Conservation (phyloP, 2,888 invertebrate genomes). For the Drosophila gaucha region DNA sequence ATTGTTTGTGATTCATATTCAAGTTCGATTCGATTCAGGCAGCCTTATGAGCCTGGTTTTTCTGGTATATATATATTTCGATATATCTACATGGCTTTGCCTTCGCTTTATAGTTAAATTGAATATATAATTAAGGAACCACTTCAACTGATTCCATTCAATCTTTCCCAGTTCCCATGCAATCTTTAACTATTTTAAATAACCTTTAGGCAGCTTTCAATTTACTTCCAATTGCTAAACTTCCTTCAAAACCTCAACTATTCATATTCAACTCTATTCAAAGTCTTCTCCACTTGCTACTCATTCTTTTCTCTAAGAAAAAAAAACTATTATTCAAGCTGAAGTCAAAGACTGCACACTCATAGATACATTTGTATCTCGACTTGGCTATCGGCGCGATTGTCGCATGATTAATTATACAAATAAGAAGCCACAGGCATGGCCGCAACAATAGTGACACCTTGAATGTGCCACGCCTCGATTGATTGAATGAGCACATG, state of each 20-base stretch:
- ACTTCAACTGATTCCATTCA: too few relatives aligned
- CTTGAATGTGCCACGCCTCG: constrained; percentile 56
- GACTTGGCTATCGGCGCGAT: constrained; percentile 51
- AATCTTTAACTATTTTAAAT: too few relatives aligned
- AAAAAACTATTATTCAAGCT: neutral
- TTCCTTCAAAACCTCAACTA: neutral
- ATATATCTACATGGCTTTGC: too few relatives aligned
- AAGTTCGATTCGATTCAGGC: too few relatives aligned
- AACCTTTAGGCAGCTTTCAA: too few relatives aligned
- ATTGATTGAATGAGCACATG: constrained; percentile 56
- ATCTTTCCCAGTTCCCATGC: too few relatives aligned
- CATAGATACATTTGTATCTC: constrained; percentile 48
- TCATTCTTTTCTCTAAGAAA: neutral
- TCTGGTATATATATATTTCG: too few relatives aligned
- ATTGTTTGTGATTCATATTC: too few relatives aligned
- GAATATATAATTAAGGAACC: too few relatives aligned
- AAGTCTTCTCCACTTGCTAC: neutral
- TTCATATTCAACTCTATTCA: neutral
- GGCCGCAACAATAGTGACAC: constrained; percentile 43
- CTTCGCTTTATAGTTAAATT: too few relatives aligned
- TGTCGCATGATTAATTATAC: constrained; percentile 75
- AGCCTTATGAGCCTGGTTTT: too few relatives aligned
- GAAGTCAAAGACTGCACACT: constrained; percentile 24
- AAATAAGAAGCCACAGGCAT: constrained; percentile 43
- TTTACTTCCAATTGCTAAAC: neutral